These are phyloP conservation scores for Brachionus koreanus DNA, from an alignment of 1,140 invertebrate genomes.

Conservation along the genomic window DNA sequence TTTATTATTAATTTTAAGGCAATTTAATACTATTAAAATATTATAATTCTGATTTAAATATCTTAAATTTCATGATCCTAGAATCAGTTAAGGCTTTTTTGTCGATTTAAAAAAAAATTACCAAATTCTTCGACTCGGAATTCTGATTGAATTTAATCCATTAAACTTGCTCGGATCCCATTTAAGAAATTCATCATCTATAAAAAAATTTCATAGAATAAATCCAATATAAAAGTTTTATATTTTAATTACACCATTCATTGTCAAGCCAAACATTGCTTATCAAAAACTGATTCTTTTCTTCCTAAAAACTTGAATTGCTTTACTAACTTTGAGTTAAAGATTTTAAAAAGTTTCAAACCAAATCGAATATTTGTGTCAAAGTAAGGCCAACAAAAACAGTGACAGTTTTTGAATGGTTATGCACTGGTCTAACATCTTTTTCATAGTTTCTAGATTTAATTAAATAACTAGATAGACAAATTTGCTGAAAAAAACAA, in stretches of 20 bases:
- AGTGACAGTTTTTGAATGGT: conserved; percentile 48
- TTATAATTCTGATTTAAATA: too few relatives aligned
- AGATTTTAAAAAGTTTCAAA: conserved; percentile 34
- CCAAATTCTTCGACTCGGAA: conserved; percentile 74
- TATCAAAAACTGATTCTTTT: conserved; percentile 65
- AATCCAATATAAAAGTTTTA: neutral
- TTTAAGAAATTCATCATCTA: conserved; percentile 85
- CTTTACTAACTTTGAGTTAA: neutral
- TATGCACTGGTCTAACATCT: conserved; percentile 49
- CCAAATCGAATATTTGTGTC: conserved; percentile 54
- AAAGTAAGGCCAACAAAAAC: conserved; percentile 50
- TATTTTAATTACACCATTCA: conserved; percentile 51
- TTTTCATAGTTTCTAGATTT: conserved; percentile 48
- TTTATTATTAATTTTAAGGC: too few relatives aligned
- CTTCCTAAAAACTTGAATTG: conserved; percentile 58
- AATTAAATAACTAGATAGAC: neutral
- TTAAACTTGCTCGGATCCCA: conserved; percentile 93
- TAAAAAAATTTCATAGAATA: conserved; percentile 59
- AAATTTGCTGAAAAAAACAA: neutral
- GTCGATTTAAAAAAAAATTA: neutral
- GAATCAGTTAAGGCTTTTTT: neutral
- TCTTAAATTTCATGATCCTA: too few relatives aligned
- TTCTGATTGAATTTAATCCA: conserved; percentile 70
- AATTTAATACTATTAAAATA: too few relatives aligned
- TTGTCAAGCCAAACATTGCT: conserved; percentile 66